Evolutionary conservation across 2,888 invertebrate genomes (phyloP), one percentile per base, ranked within the genome.

Genomic region (Syrphus vitripennis): DNA sequence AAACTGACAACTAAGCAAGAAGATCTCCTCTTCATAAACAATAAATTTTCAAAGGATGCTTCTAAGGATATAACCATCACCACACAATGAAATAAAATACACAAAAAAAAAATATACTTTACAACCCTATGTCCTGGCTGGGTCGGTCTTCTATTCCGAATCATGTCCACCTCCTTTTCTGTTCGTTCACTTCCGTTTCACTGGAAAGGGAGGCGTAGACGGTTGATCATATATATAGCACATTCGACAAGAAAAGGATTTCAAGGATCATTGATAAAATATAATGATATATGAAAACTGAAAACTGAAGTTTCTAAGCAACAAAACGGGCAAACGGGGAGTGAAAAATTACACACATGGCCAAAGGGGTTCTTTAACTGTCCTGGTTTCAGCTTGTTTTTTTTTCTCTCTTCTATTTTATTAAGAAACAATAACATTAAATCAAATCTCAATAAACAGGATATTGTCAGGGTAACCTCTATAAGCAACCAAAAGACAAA

Each of bases 191-290:
- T 69, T 71, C 67, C 76, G 76, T 67, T 67, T 71, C 57, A 80
- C 53, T 57, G 14, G 26, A 65, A 63, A 26, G 24, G 16, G 78
- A 83, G 53, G 57, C 67, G 74, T 40, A n/a, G 12, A 29, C 40
- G 12, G 34, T 40, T 42, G 40, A 61, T 53, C 70, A 53, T 77
- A 26, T 24, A 7, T 9, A 57, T 57, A 79, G 67, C 59, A 84
- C 67, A 84, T 72, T 67, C 67, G 81, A 76, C 21, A 63, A 80
- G n/a, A 65, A 84, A 78, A 71, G 77, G 77, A 79, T 86, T 86
- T 86, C 86, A 86, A 78, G 86, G 69, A 86, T 86, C 86, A 86
- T 86, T 86, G 86, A 86, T 86, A 86, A 82, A 86, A 78, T 78
- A 82, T 78, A 82, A 86, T 81, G 78, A 74, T 81, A 82, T 77